phyloP scores from a whole-genome alignment of 2,113 vertebrate species.

The Cebus imitator region DNA sequence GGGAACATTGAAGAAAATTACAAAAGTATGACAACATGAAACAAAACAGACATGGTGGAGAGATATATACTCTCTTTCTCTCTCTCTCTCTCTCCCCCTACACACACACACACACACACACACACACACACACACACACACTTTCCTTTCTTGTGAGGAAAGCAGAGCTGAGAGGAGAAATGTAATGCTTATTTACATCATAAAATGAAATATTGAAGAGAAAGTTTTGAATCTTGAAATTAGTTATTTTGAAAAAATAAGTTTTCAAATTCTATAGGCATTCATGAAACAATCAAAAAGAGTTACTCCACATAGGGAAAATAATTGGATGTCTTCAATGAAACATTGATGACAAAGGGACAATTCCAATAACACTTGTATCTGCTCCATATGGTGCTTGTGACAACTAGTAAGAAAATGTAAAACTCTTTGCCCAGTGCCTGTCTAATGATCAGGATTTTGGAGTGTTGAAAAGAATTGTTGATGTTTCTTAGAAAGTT shows the following conservation, averaged over 20 bases:
- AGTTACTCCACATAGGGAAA: not conserved
- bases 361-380: not conserved
- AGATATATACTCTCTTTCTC: not conserved
- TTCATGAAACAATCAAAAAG: not conserved
- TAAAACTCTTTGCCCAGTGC: accelerated
- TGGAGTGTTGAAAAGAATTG: not conserved
- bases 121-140: not conserved
- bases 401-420: not conserved
- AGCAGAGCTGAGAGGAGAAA: not conserved
- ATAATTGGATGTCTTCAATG: not conserved
- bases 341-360: not conserved
- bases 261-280: not conserved
- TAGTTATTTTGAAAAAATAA: not conserved
- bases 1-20: not conserved
- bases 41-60: not conserved
- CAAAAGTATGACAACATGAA: not conserved
- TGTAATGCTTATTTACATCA: not conserved
- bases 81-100: not conserved
- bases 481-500: not conserved
- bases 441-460: not conserved
- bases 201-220: not conserved
- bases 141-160: not conserved
- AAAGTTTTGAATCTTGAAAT: not conserved
- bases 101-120: no score
- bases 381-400: no score